A percentile compares a stretch with the other conserved stretches of the same genome.
Conservation (phyloP, 2,797 vertebrate genomes). For the Prunella strophiata region DNA sequence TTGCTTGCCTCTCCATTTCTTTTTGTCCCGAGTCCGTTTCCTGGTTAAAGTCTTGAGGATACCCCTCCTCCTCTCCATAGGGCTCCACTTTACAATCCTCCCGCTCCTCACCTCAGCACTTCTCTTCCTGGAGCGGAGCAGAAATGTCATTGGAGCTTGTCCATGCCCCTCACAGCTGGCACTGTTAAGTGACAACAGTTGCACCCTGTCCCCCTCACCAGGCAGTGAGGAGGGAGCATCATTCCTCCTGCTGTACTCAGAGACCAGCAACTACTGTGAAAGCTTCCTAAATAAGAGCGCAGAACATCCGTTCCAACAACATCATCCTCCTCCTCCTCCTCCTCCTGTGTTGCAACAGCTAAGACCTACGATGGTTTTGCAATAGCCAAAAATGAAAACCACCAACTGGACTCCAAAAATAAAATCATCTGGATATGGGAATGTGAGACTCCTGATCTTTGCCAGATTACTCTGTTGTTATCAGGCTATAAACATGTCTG, state of each 20-base stretch:
- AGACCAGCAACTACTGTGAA: neutral
- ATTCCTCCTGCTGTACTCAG: neutral
- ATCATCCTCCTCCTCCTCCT: slow-evolving; percentile 36
- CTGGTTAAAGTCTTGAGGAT: slow-evolving; percentile 66
- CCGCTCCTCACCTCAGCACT: slow-evolving; percentile 51
- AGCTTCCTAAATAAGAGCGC: slow-evolving; percentile 10
- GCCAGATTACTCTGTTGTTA: slow-evolving; percentile 55
- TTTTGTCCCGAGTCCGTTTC: slow-evolving; percentile 62
- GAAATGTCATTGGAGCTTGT: slow-evolving; percentile 30
- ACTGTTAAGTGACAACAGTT: slow-evolving; percentile 36
- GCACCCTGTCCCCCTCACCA: neutral
- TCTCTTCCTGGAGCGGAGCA: slow-evolving; percentile 8
- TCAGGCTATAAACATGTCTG: slow-evolving; percentile 65
- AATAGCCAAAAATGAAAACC: slow-evolving; percentile 64
- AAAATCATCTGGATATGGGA: slow-evolving; percentile 62
- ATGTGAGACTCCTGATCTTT: slow-evolving; percentile 37
- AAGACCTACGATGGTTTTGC: slow-evolving; percentile 53
- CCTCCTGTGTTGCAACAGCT: slow-evolving; percentile 52
- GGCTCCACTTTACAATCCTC: slow-evolving; percentile 62
- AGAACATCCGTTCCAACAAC: neutral
- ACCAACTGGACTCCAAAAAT: slow-evolving; percentile 64
- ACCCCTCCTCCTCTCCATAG: slow-evolving; percentile 68
- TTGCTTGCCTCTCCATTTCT: slow-evolving; percentile 68
- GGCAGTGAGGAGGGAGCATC: neutral
- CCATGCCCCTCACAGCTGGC: slow-evolving; percentile 23